Conservation (phyloP, 2,888 invertebrate species). For the Trissonchulus sp. region DNA sequence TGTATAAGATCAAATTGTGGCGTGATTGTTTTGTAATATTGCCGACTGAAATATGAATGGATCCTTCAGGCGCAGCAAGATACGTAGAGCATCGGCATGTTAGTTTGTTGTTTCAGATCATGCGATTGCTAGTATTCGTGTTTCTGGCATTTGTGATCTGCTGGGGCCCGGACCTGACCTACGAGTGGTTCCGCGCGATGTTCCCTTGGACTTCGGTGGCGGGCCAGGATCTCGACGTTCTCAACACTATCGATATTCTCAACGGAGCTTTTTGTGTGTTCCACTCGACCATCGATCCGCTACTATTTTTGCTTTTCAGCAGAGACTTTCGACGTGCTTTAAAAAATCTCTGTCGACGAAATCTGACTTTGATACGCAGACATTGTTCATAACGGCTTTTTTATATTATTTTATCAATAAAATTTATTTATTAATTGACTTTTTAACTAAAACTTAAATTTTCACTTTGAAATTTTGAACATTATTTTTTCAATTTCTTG, state of each 20-base stretch:
- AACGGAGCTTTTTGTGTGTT: background rate
- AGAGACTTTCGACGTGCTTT: background rate
- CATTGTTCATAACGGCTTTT: too few relatives aligned
- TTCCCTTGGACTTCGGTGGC: background rate
- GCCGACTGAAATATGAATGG: too few relatives aligned
- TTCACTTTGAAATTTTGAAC: too few relatives aligned
- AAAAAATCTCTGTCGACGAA: background rate
- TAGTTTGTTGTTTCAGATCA: background rate
- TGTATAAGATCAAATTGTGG: too few relatives aligned
- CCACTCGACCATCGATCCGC: conserved; percentile 10
- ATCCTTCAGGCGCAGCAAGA: too few relatives aligned
- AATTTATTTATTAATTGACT: too few relatives aligned
- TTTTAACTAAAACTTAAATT: too few relatives aligned
- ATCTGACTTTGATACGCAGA: too few relatives aligned
- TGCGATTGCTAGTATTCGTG: background rate
- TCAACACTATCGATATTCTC: background rate
- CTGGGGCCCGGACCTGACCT: background rate
- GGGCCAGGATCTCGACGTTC: background rate
- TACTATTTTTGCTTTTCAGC: background rate
- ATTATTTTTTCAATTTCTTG: too few relatives aligned
- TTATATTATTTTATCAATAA: too few relatives aligned
- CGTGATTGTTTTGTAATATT: too few relatives aligned
- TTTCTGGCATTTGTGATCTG: background rate
- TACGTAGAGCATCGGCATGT: too few relatives aligned
- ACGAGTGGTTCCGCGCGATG: background rate